Conservation (phyloP, 2,888 invertebrate species). For the Leucophora obtusa region DNA sequence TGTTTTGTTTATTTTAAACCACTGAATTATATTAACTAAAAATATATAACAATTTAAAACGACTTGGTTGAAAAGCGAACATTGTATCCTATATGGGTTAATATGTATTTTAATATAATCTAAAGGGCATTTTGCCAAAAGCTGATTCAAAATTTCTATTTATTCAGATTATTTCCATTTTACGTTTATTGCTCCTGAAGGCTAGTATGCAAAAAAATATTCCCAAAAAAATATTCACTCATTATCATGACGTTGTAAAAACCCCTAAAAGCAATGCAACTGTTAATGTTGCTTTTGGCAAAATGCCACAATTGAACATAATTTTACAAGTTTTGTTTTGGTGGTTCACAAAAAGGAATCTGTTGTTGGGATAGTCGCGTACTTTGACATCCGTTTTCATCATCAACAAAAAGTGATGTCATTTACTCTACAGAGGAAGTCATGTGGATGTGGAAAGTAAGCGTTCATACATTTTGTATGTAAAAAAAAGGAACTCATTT, state of each 20-base stretch:
- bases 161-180: too few species aligned
- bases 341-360: background rate
- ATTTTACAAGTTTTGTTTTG: slow-evolving; percentile 42
- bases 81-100: too few species aligned
- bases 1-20: too few species aligned
- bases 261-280: slow-evolving; percentile 25
- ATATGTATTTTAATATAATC: too few species aligned
- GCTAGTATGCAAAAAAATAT: too few species aligned
- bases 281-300: slow-evolving; percentile 59
- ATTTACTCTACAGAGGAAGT: slow-evolving; percentile 44
- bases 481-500: slow-evolving; percentile 17
- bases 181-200: too few species aligned
- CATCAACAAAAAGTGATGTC: slow-evolving; percentile 46
- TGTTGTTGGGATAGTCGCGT: slow-evolving; percentile 18
- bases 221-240: too few species aligned
- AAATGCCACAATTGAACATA: slow-evolving; percentile 57
- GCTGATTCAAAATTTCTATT: too few species aligned
- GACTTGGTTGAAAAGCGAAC: too few species aligned
- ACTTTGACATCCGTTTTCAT: slow-evolving; percentile 28
- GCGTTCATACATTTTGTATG: background rate
- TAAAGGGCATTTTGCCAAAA: too few species aligned
- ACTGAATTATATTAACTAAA: too few species aligned
- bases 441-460: slow-evolving; percentile 16
- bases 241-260: background rate
- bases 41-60: too few species aligned